Percentiles rank a stretch among this genome's conserved stretches.
Conservation (phyloP, 2,797 vertebrate species). For the Acestrorhynchus altus region DNA sequence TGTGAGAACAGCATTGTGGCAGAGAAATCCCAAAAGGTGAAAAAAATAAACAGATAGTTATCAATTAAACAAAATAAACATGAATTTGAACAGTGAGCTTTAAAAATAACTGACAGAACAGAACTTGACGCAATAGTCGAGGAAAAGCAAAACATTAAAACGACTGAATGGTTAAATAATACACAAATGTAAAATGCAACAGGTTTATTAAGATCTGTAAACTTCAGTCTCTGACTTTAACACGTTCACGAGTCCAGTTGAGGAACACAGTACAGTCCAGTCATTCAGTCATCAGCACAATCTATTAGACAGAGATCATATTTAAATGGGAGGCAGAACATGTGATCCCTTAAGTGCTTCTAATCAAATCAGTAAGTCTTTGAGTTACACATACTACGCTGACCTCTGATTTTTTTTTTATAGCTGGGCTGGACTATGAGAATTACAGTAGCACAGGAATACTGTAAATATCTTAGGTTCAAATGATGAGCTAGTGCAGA, state of each 20-base stretch:
- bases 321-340: conserved; percentile 63
- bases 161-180: conserved; percentile 46
- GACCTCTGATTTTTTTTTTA: conserved; percentile 30
- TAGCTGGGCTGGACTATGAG: conserved; percentile 45
- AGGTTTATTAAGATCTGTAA: conserved; percentile 82
- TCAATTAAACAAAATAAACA: conserved; percentile 1
- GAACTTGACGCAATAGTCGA: conserved; percentile 56
- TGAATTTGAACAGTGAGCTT: neutral
- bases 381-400: conserved; percentile 61
- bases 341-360: conserved; percentile 46
- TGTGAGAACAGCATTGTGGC: conserved; percentile 25
- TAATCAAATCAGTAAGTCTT: conserved; percentile 36
- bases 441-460: conserved; percentile 51
- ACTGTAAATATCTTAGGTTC: conserved; percentile 45
- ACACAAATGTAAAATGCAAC: conserved; percentile 73
- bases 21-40: neutral
- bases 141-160: conserved; percentile 75
- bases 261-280: conserved; percentile 26
- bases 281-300: conserved; percentile 61
- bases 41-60: neutral
- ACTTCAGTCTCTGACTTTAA: conserved; percentile 67
- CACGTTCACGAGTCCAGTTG: conserved; percentile 15
- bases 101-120: conserved; percentile 19
- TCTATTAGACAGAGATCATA: conserved; percentile 58
- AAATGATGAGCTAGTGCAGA: conserved; percentile 53